Evolutionary conservation across 2,888 invertebrate genomes (phyloP).

Genomic region (Micoletzkya japonica): DNA sequence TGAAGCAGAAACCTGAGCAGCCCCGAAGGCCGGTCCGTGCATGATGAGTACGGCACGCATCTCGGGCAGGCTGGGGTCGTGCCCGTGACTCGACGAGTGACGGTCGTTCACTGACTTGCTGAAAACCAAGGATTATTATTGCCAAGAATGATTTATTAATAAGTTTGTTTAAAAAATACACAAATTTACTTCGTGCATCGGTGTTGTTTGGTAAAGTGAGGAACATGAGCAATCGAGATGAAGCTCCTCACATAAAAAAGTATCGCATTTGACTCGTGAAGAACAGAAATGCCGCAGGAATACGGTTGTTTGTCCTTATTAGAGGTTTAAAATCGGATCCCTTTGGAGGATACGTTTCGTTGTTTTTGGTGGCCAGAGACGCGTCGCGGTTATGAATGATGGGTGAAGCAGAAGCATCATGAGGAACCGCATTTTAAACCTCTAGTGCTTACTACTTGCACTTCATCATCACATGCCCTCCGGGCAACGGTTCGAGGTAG

Average conservation of each 20-base stretch:
- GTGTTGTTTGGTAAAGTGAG: no score
- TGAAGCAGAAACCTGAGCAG: slow-evolving; percentile 46
- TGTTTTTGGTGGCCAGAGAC: no score
- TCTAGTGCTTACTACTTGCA: slow-evolving; percentile 21
- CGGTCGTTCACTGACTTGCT: slow-evolving; percentile 17
- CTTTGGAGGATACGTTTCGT: no score
- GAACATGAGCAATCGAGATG: no score
- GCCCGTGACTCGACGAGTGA: slow-evolving; percentile 17
- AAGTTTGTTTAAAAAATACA: neutral
- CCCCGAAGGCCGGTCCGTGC: slow-evolving; percentile 70
- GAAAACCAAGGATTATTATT: neutral
- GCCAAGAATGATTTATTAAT: neutral
- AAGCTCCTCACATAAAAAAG: no score
- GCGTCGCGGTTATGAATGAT: no score
- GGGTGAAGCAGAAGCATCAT: no score
- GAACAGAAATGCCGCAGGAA: no score
- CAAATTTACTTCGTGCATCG: no score
- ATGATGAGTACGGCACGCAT: slow-evolving; percentile 48
- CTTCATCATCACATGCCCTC: slow-evolving; percentile 20
- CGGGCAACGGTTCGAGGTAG: slow-evolving; percentile 23
- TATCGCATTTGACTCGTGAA: no score
- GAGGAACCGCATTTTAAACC: neutral
- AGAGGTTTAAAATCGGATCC: no score
- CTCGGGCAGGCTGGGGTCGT: slow-evolving; percentile 36
- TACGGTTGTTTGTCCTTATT: no score